Evolutionary conservation across 2,888 invertebrate genomes (phyloP).

Genomic region (Drosophila birchii): DNA sequence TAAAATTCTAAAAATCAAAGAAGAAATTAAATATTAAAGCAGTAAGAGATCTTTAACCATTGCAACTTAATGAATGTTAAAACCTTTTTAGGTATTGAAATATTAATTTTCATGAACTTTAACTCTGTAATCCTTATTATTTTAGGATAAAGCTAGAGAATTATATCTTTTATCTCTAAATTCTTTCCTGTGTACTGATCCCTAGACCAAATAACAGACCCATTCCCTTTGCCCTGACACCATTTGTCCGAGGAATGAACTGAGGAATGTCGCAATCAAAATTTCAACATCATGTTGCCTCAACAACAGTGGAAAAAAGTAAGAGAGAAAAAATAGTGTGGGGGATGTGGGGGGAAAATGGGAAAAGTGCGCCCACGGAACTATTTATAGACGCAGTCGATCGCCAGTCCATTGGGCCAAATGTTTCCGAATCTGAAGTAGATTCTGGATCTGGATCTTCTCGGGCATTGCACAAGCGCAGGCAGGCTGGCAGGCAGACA

Average conservation of each 20-base stretch:
- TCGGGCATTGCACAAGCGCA: conserved; percentile 35
- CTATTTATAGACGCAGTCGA: conserved; percentile 69
- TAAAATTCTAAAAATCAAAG: too few species aligned
- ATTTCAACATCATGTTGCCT: conserved; percentile 75
- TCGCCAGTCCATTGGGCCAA: conserved; percentile 65
- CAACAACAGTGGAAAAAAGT: conserved; percentile 18
- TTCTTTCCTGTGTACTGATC: conserved; percentile 17
- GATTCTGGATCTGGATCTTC: conserved; percentile 23
- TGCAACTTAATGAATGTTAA: not conserved
- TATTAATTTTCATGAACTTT: too few species aligned
- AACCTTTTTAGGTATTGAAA: not conserved
- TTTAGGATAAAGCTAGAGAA: too few species aligned
- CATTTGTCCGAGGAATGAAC: conserved; percentile 63
- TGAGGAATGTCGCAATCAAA: conserved; percentile 77
- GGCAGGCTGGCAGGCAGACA: conserved; percentile 17
- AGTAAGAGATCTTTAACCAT: too few species aligned
- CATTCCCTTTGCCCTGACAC: conserved; percentile 49
- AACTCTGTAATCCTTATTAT: not conserved
- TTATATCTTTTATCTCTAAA: too few species aligned
- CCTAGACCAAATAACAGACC: conserved; percentile 17
- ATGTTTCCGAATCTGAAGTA: conserved; percentile 42
- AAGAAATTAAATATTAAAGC: too few species aligned
- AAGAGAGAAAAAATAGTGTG: conserved; percentile 6
- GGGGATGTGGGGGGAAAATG: conserved; percentile 5
- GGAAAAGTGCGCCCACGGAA: conserved; percentile 47